Evolutionary conservation across 1,140 invertebrate species (phyloP).

Genomic region (Drosophila ogumai): DNA sequence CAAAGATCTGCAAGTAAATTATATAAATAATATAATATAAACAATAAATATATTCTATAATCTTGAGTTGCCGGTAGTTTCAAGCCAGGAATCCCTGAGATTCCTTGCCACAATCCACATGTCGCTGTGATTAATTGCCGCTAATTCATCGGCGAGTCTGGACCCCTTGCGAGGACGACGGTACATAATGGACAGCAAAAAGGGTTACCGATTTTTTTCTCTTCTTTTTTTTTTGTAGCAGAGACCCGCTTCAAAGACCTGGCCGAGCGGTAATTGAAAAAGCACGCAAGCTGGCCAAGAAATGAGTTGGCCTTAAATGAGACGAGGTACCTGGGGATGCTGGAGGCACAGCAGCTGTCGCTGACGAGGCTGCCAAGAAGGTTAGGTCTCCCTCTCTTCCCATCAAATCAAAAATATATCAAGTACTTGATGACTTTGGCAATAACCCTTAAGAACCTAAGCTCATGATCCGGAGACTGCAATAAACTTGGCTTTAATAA

Average conservation of each 20-base stretch:
- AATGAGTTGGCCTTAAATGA: conserved; percentile 27
- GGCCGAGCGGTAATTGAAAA: conserved; percentile 43
- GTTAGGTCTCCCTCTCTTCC: background rate
- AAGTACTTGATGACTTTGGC: background rate
- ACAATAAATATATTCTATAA: background rate
- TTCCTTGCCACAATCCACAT: conserved; percentile 37
- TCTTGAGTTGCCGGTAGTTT: conserved; percentile 29
- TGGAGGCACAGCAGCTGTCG: conserved; percentile 20
- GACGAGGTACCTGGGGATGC: conserved; percentile 1
- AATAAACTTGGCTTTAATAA: conserved; percentile 56
- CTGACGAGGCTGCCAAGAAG: conserved; percentile 6
- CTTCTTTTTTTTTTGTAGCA: conserved; percentile 5
- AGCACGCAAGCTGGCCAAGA: conserved; percentile 17
- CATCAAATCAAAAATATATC: background rate
- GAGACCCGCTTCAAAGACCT: conserved; percentile 24
- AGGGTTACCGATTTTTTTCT: conserved; percentile 4
- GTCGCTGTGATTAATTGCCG: conserved; percentile 49
- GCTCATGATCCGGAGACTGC: conserved; percentile 18
- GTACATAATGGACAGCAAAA: conserved; percentile 2
- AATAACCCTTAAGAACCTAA: background rate
- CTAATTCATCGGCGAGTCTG: conserved; percentile 30
- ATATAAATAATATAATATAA: background rate
- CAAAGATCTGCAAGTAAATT: conserved; percentile 7
- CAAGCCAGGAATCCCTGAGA: background rate
- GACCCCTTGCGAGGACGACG: background rate